Conservation (phyloP, 2,113 vertebrate species). For the Numenius arquata region DNA sequence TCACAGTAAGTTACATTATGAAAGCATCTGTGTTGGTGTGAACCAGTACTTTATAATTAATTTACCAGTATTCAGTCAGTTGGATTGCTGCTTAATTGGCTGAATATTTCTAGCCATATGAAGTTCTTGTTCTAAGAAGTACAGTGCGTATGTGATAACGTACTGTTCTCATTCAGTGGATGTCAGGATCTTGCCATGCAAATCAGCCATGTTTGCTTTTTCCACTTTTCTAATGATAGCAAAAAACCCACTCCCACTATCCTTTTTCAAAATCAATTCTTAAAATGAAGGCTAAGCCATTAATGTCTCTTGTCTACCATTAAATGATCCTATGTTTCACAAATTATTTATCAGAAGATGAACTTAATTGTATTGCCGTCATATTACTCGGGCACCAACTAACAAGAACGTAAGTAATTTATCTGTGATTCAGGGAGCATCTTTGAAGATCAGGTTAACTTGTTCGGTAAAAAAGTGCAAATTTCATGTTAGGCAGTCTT, state of each 20-base stretch:
- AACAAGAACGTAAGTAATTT: not conserved
- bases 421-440: not conserved
- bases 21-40: conserved; percentile 2
- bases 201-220: not conserved
- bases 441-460: not conserved
- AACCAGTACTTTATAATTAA: conserved; percentile 6
- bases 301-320: not conserved
- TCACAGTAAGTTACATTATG: not conserved
- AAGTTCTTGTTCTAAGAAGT: not conserved
- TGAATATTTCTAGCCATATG: not conserved
- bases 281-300: not conserved
- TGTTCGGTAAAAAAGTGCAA: not conserved
- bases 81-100: not conserved
- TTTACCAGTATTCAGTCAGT: not conserved
- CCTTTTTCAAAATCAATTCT: not conserved
- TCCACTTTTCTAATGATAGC: not conserved
- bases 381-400: fast-evolving
- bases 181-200: not conserved
- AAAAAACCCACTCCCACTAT: not conserved
- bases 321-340: not conserved
- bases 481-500: not conserved
- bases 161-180: not conserved
- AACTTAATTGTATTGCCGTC: not conserved
- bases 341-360: not conserved
- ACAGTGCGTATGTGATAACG: not conserved